Evolutionary conservation across 2,113 vertebrate species (phyloP), one percentile per base, ranked within the genome.

Genomic region (Nematolebias whitei): DNA sequence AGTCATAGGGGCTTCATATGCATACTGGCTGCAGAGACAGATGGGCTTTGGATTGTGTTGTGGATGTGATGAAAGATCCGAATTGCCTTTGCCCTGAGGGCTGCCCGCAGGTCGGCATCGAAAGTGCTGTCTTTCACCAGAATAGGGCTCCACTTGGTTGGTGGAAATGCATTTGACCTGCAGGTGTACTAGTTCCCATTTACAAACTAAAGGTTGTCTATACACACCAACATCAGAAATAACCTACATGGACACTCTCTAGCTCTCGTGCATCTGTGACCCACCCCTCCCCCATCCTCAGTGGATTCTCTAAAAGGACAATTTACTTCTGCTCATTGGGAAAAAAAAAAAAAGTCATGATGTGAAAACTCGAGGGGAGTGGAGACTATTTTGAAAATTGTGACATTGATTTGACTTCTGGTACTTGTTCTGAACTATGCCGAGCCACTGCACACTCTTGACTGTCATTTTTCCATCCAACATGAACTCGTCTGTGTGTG

Each of bases 51-150:
- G 45, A 47, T 85, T 83, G 61, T 82, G 80, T 68, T 81, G 79
- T 78, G 79, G 72, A 45, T 72, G 65, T 66, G 76, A 84, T 85
- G 71, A 78, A 83, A 79, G 74, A 82, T 79, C 68, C 68, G 77
- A 84, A 86, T 87, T 87, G 88, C 79, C 85, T 91, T 90, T 86
- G 83, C 76, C 85, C 84, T 79, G 56, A 78, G 81, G 86, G 85
- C 85, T 70, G 68, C 84, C 83, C 39, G 54, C 83, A 83, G 80
- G 85, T 83, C 81, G 63, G 73, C 85, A 66, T 86, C 61, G 44
- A 78, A 85, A 90, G 90, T 87, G 90, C 86, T 86, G 79, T 87
- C 72, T 79, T 82, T 85, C 70, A 75, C 56, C 78, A 83, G 76
- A 76, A 76, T 48, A 64, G 77, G 63, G 66, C 54, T 80, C 59